phyloP scores from a whole-genome alignment of 2,113 vertebrate species.

The cat (Felis catus) region DNA sequence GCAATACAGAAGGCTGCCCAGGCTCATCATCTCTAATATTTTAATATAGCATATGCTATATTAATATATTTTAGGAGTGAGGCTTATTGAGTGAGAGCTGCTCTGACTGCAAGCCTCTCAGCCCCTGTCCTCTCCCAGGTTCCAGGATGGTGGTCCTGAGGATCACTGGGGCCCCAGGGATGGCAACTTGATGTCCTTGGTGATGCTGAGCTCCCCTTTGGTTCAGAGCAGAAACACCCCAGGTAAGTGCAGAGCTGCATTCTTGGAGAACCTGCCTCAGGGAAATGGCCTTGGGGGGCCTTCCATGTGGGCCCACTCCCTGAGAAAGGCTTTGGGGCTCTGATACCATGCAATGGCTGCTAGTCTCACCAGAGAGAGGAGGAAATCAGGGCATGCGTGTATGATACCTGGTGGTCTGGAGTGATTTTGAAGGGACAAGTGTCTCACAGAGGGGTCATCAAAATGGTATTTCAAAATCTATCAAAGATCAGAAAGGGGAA shows the following conservation, averaged over 20 bases:
- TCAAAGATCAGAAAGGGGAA: not conserved
- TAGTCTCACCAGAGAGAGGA: not conserved
- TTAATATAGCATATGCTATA: too few relatives aligned
- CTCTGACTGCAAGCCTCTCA: not conserved
- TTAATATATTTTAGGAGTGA: not conserved
- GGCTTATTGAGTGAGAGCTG: not conserved
- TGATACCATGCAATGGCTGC: not conserved
- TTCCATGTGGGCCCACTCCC: not conserved
- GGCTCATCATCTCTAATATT: not conserved
- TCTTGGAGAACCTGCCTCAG: not conserved
- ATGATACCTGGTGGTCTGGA: not conserved
- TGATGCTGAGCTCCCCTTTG: not conserved
- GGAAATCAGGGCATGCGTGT: not conserved
- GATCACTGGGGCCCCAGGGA: not conserved
- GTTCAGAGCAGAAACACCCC: not conserved
- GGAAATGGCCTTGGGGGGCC: too few relatives aligned
- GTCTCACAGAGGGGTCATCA: not conserved
- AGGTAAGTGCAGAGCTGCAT: not conserved
- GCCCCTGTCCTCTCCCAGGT: not conserved
- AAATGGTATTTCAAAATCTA: not conserved
- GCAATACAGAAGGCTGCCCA: not conserved
- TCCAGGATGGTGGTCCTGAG: not conserved
- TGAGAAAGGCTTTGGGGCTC: not conserved
- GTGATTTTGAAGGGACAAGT: not conserved
- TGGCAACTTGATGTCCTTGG: not conserved